Evolutionary conservation across 92 coral and sea anemone genomes (phyloP), one percentile per base, ranked within the genome.

Genomic region (Bergia sp.): DNA sequence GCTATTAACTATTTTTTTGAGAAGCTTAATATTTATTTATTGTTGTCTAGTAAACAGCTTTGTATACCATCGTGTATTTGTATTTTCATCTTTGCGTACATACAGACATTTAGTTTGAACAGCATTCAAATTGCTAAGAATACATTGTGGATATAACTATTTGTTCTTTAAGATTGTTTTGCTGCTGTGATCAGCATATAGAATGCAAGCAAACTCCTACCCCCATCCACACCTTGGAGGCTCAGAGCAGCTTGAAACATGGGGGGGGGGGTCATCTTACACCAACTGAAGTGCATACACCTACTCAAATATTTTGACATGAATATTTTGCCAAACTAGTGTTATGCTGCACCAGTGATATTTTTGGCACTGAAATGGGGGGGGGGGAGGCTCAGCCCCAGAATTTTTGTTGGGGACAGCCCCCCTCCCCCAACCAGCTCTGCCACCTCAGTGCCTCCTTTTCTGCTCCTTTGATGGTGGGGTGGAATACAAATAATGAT

Each of bases 1-100:
- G 43, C 61, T 44, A 79, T 79, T 41, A 45, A 65, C 64, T 79
- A 79, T 79, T 79, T 79, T 71, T 75, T 79, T 79, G 65, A 45
- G 41, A 79, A 79, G 64, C 82, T 44, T 79, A 76, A 43, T 39
- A n/a, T 50, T 77, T 77, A 77, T 77, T 79, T 79, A 79, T 79
- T 79, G 23, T 79, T 79, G 20, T 50, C 40, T 79, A 29, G 29
- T 29, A 20, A 79, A 29, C 82, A 78, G 82, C 40, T 77, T 18
- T 69, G 74, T 18, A 69, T 53, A 53, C 58, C 29, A 29, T 29
- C 29, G 13, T 53, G 58, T 53, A 12, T 53, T 29, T 29, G 29
- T 29, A 29, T 29, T 29, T 53, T 53, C 18, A 53, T 15, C 58
- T 53, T 45, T 53, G 58, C 13, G 58, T 53, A 53, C 2, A 61